Evolutionary conservation across 2,888 invertebrate species (phyloP), one percentile per base, ranked within the genome.

Genomic region (Heliconius sara): DNA sequence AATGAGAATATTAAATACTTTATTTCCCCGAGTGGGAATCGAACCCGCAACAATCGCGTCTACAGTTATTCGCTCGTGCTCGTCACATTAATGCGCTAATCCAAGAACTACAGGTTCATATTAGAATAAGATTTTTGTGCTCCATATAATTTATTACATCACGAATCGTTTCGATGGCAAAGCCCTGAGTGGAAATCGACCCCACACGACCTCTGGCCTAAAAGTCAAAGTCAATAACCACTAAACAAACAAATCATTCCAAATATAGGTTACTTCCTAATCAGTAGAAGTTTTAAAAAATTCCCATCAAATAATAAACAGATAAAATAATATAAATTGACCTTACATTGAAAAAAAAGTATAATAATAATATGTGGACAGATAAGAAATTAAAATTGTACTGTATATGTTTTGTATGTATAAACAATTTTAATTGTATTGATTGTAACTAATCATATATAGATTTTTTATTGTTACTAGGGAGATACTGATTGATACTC

Each of bases 251-350:
- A 57, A 25, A 22, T 9, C 27, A 19, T 30, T 39, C 10, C 5
- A 27, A 47, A 79, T 75, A 19, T 75, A 75, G 78, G 70, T 79
- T 68, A 79, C 47, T 75, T 79, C 68, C 73, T 67, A 78, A 60
- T 74, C 39, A n/a, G 25, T 25, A 27, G 3, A 13, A 73, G 25
- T 7, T 39, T 43, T 12, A 52, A 72, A 76, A 71, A 65, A 65
- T 10, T 10, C 52, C 13, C 16, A 13, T 6, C 47, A 47, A 52
- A 27, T 19, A 57, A 73, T 22, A 67, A 57, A 73, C 39, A 78
- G 16, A 39, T 72, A 78, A 72, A 78, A 78, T 52, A 25, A 63
- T 67, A 68, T 60, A 27, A 27, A 27, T 68, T 74, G 73, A 78
- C 73, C 73, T 30, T 43, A 73, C 12, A 39, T 67, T 43, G 5